Evolutionary conservation across 1,140 invertebrate species (phyloP), one percentile per base, ranked within the genome.

Genomic region (Leptopilina boulardi): DNA sequence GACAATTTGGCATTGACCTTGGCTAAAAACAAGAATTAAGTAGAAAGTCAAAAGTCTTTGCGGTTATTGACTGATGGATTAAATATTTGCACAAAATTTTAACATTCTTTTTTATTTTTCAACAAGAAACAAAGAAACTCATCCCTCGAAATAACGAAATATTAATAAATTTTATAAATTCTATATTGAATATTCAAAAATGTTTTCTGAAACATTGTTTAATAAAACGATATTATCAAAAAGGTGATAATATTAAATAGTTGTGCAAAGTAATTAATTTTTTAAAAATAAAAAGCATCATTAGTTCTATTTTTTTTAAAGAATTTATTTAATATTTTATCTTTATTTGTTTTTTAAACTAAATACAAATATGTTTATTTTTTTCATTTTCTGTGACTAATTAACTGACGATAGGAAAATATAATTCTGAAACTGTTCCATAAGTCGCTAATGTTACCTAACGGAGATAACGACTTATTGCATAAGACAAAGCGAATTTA

Each of bases 381-480:
- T 30, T 23, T n/a, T 30, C 30, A 15, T n/a, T n/a, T n/a, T n/a
- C n/a, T n/a, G n/a, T 13, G n/a, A n/a, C 21, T 66, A 66, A 66
- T 66, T 66, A 66, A 11, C 0, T 66, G 59, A 66, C 15, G 21
- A 66, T 26, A 66, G 59, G n/a, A n/a, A n/a, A n/a, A n/a, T n/a
- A n/a, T 23, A n/a, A 66, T 66, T 66, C 30, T n/a, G 59, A 30
- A 34, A 66, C 59, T 66, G 26, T n/a, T 66, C 11, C 15, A n/a
- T n/a, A 66, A 66, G 59, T 30, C 26, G 26, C 19, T 18, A 23
- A 21, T 21, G 59, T 66, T 66, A 34, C 10, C 21, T 66, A 66
- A 66, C 59, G 23, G 59, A 66, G 59, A 66, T 66, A 66, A 66
- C 59, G 15, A 30, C 59, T 66, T 66, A 66, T 66, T 66, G 59